phyloP scores from a whole-genome alignment of 2,888 invertebrate genomes.

The Teinopalpus imperialis region DNA sequence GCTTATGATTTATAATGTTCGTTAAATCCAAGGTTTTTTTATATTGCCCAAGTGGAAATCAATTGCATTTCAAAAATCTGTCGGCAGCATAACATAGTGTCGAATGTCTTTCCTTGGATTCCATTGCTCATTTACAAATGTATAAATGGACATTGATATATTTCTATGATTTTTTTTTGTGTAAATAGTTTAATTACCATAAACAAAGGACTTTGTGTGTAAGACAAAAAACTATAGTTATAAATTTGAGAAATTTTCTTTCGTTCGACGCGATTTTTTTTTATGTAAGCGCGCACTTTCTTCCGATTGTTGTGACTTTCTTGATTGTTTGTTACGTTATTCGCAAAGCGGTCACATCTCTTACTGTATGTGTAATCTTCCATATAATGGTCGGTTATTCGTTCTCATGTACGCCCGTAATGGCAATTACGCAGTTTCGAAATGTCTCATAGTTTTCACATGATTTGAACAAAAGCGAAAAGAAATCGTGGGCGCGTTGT shows the following conservation, averaged over 20 bases:
- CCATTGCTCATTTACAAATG: no score
- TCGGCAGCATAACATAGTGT: no score
- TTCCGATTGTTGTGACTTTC: slow-evolving; percentile 67
- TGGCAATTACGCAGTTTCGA: slow-evolving; percentile 59
- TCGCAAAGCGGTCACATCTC: slow-evolving; percentile 51
- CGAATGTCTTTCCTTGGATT: no score
- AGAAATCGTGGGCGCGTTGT: slow-evolving; percentile 38
- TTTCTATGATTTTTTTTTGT: no score
- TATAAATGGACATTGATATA: no score
- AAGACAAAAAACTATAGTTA: neutral
- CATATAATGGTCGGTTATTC: slow-evolving; percentile 56
- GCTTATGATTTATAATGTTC: slow-evolving; percentile 66
- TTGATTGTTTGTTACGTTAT: slow-evolving; percentile 72
- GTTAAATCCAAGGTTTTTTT: slow-evolving; percentile 59
- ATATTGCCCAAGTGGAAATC: slow-evolving; percentile 40
- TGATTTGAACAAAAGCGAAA: slow-evolving; percentile 35
- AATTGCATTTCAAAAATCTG: slow-evolving; percentile 27
- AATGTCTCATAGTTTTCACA: slow-evolving; percentile 51
- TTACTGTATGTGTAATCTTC: slow-evolving; percentile 65
- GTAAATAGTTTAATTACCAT: no score
- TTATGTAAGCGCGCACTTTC: slow-evolving; percentile 57
- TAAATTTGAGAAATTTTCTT: neutral
- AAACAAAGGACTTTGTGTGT: neutral
- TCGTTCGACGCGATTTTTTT: slow-evolving; percentile 34
- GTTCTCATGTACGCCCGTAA: slow-evolving; percentile 60